Conservation (phyloP, 2,888 invertebrate species). For the Salpingus planirostris region DNA sequence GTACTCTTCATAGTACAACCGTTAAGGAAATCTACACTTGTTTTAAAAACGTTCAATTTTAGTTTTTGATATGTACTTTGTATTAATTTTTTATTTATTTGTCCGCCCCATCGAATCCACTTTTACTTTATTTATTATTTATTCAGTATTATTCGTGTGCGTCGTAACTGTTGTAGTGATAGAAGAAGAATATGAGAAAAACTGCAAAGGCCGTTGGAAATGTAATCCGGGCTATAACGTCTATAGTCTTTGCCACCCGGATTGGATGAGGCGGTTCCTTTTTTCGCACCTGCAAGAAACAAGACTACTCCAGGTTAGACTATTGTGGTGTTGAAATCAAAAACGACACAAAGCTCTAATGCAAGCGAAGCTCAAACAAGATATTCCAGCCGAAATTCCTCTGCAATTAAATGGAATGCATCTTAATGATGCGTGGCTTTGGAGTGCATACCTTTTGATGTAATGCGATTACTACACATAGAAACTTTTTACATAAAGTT, state of each 20-base stretch:
- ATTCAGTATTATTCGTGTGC: slow-evolving; percentile 27
- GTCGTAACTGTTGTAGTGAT: slow-evolving; percentile 84
- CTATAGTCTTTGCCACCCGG: slow-evolving; percentile 88
- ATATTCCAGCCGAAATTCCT: too few species aligned
- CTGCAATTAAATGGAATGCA: too few species aligned
- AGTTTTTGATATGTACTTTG: slow-evolving; percentile 15
- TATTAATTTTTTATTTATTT: neutral
- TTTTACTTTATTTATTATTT: too few species aligned
- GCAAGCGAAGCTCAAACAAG: too few species aligned
- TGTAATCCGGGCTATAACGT: slow-evolving; percentile 88
- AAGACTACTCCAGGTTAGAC: slow-evolving; percentile 51
- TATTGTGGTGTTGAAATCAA: slow-evolving; percentile 17
- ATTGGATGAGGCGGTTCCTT: slow-evolving; percentile 89
- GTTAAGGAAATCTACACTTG: neutral
- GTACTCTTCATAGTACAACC: neutral
- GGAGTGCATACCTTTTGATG: too few species aligned
- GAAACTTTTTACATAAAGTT: too few species aligned
- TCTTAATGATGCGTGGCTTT: too few species aligned
- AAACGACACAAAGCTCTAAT: slow-evolving; percentile 11
- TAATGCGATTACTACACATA: too few species aligned
- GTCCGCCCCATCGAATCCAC: too few species aligned
- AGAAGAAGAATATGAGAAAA: slow-evolving; percentile 92
- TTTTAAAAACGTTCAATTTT: neutral
- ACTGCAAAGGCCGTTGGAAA: slow-evolving; percentile 89
- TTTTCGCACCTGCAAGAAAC: slow-evolving; percentile 79